Conservation (phyloP, 2,888 invertebrate species). For the Mythimna pallens region DNA sequence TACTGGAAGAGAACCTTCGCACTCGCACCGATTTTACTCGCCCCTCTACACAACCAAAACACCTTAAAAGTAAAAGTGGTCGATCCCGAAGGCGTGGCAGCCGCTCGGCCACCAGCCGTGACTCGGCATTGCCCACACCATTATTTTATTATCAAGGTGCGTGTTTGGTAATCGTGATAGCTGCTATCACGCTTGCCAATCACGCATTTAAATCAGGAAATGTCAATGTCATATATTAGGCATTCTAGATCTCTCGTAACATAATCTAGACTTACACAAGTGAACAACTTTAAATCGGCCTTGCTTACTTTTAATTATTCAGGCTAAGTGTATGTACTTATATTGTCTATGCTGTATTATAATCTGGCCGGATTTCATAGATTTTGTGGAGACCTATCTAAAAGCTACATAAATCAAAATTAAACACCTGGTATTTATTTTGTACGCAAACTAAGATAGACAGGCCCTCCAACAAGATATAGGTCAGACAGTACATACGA, state of each 20-base stretch:
- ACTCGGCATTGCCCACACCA: slow-evolving; percentile 71
- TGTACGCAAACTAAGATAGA: background rate
- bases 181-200: slow-evolving; percentile 37
- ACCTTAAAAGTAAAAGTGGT: slow-evolving; percentile 88
- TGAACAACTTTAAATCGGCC: slow-evolving; percentile 2
- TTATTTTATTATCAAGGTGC: slow-evolving; percentile 76
- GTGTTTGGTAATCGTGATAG: slow-evolving; percentile 73
- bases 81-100: slow-evolving; percentile 83
- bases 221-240: slow-evolving; percentile 74
- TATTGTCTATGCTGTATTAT: slow-evolving; percentile 3
- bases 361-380: background rate
- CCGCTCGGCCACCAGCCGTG: slow-evolving; percentile 72
- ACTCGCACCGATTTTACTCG: slow-evolving; percentile 74
- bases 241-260: slow-evolving; percentile 9
- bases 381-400: background rate
- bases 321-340: background rate
- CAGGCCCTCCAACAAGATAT: background rate
- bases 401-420: background rate
- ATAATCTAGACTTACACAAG: slow-evolving; percentile 10
- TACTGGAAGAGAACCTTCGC: slow-evolving; percentile 71
- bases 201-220: slow-evolving; percentile 67
- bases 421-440: background rate
- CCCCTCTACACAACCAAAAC: slow-evolving; percentile 78
- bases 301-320: slow-evolving; percentile 17
- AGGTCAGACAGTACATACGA: background rate